Evolutionary conservation across 2,888 invertebrate genomes (phyloP).

Genomic region (Lithophane socia): DNA sequence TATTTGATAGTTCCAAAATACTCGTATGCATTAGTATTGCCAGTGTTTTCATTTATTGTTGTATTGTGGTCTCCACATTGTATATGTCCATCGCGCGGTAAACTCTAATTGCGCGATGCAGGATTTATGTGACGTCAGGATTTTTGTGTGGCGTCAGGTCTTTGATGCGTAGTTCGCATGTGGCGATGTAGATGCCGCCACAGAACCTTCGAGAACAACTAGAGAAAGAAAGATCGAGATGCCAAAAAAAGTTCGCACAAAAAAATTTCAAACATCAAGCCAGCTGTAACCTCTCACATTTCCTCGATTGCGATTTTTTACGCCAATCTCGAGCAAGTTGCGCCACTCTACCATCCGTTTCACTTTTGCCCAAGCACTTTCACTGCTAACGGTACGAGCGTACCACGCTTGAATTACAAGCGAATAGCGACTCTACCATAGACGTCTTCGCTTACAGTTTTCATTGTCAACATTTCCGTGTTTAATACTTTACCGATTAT

Average conservation of each 20-base stretch:
- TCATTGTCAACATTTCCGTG: constrained; percentile 51
- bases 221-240: constrained; percentile 31
- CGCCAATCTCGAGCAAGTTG: constrained; percentile 82
- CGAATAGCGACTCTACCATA: constrained; percentile 72
- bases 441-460: constrained; percentile 53
- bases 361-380: constrained; percentile 88
- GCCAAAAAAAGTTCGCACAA: constrained; percentile 51
- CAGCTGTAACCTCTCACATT: constrained; percentile 78
- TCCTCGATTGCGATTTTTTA: constrained; percentile 82
- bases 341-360: constrained; percentile 85
- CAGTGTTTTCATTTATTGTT: too few relatives aligned
- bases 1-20: too few relatives aligned
- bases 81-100: too few relatives aligned
- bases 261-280: constrained; percentile 57
- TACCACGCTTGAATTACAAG: constrained; percentile 68
- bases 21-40: too few relatives aligned
- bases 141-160: too few relatives aligned
- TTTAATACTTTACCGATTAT: constrained; percentile 49
- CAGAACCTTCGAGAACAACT: constrained; percentile 5
- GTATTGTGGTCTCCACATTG: too few relatives aligned
- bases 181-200: too few relatives aligned
- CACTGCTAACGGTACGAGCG: constrained; percentile 86
- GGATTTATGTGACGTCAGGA: too few relatives aligned
- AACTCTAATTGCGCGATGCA: too few relatives aligned
- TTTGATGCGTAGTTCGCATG: too few relatives aligned